Evolutionary conservation across 2,113 vertebrate genomes (phyloP), one percentile per base, ranked within the genome.

Genomic region (Erinaceus europaeus): DNA sequence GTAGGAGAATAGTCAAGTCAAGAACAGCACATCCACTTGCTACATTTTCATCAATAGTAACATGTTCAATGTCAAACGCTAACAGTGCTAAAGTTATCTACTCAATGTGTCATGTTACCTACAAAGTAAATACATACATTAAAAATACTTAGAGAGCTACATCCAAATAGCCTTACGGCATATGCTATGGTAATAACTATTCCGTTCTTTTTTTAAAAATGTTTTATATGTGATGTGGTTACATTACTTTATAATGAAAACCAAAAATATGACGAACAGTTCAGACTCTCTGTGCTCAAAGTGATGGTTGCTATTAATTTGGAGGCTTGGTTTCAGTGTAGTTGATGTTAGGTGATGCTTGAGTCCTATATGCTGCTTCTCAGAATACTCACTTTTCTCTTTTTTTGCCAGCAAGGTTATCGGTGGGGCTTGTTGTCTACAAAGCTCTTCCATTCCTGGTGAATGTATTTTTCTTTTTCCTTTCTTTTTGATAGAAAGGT

Each of bases 171-270:
- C 85, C 10, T 84, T 25, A 62, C 82, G 71, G 68, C n/a, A 68
- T 87, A 76, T 27, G 55, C 17, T 59, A 79, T 12, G 25, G 42
- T 42, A 82, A 65, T 88, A 78, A 77, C 27, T 53, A 88, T 86
- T 59, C 29, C 38, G 89, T 88, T 77, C 64, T 15, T 46, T 61
- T 67, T 81, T 25, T 36, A 74, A 86, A 91, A 65, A 71, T 23
- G 78, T 85, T 76, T 90, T 93, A 59, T 65, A 59, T 52, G 15
- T 40, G 64, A 42, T 75, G 42, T 65, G 18, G 65, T 86, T 82
- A 62, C 90, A 80, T 86, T 91, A 50, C 80, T 83, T 85, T 65
- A 17, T 91, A 80, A 88, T 86, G 67, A 90, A 90, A 88, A 80
- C n/a, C 72, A 88, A 44, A 90, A 82, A 75, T 75, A 88, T 42